A percentile compares a stretch with the other conserved stretches of the same genome.
phyloP scores from a whole-genome alignment of 2,888 invertebrate species.

The Rosalia funebris region DNA sequence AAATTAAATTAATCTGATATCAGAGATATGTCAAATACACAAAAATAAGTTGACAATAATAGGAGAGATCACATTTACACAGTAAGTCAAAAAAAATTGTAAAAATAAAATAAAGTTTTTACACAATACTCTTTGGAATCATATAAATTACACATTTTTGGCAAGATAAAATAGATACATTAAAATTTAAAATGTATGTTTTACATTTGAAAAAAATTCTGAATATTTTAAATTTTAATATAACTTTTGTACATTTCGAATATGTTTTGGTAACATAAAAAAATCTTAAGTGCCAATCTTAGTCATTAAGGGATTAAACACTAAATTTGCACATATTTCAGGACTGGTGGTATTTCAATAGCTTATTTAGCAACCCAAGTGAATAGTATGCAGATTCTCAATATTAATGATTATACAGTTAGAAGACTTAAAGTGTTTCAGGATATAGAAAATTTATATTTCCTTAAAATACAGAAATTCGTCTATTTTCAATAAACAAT shows the following conservation, averaged over 20 bases:
- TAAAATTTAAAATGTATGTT: slow-evolving; percentile 26
- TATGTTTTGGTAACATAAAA: slow-evolving; percentile 8
- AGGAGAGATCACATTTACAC: slow-evolving; percentile 44
- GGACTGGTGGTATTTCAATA: no score
- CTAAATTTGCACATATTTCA: background rate
- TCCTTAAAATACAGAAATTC: no score
- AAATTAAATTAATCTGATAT: slow-evolving; percentile 34
- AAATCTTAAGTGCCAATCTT: slow-evolving; percentile 5
- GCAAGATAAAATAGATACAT: slow-evolving; percentile 20
- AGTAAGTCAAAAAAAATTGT: slow-evolving; percentile 13
- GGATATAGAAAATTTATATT: no score
- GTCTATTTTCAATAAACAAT: no score
- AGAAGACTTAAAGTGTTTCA: no score
- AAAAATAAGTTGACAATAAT: slow-evolving; percentile 27
- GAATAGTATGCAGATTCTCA: no score
- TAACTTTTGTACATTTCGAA: slow-evolving; percentile 22
- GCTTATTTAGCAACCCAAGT: no score
- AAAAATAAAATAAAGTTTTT: slow-evolving; percentile 33
- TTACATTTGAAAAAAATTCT: background rate
- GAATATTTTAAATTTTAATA: slow-evolving; percentile 23
- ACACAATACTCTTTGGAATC: slow-evolving; percentile 39
- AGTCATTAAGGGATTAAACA: background rate
- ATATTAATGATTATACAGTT: no score
- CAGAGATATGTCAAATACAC: slow-evolving; percentile 42
- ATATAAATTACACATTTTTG: slow-evolving; percentile 29